These are phyloP conservation scores for Centropus bengalensis DNA, from an alignment of 2,113 vertebrate genomes.

Conservation along the genomic window DNA sequence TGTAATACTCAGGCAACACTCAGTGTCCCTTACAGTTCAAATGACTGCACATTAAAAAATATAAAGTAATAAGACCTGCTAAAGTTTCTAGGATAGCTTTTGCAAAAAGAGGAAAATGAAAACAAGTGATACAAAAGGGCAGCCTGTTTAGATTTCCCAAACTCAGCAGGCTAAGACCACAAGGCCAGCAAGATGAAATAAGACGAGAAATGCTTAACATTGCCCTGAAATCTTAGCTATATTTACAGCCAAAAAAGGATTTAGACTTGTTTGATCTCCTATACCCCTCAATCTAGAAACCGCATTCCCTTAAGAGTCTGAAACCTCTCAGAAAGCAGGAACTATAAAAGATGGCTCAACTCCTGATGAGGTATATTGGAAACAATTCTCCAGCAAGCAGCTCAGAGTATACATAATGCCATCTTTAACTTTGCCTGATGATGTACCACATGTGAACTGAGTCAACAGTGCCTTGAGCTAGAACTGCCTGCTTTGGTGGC, in stretches of 20 bases:
- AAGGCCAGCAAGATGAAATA: background rate
- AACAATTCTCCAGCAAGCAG: background rate
- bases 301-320: background rate
- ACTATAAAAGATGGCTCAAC: no score
- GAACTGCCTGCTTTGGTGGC: background rate
- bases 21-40: background rate
- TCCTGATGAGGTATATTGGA: background rate
- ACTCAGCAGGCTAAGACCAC: background rate
- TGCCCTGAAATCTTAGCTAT: background rate
- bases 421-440: background rate
- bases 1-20: background rate
- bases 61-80: background rate
- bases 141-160: background rate
- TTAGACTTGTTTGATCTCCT: background rate
- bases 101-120: fast-evolving
- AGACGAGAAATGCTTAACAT: background rate
- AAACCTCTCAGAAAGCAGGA: background rate
- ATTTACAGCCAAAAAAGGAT: background rate
- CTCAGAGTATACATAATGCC: fast-evolving
- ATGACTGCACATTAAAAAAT: background rate
- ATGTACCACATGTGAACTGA: background rate
- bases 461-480: background rate
- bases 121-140: background rate
- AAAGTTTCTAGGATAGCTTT: background rate
- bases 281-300: background rate